Percentiles rank a stretch among this genome's conserved stretches.
Conservation (phyloP, 53 echinoderm and acorn worm species). For the Arbacia lixula region DNA sequence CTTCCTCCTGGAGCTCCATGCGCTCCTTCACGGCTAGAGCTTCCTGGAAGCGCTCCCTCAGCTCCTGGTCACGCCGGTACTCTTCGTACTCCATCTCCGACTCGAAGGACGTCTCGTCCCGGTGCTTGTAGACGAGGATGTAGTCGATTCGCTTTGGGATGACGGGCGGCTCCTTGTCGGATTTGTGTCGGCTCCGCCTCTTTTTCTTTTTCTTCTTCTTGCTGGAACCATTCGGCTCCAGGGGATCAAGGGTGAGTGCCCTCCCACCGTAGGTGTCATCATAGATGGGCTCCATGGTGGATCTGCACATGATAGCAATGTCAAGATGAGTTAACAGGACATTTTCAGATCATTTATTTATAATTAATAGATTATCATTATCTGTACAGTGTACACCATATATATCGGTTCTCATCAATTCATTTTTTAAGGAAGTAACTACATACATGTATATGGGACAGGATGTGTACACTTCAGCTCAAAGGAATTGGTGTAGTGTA, state of each 20-base stretch:
- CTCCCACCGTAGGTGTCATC: slow-evolving; percentile 42
- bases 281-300: slow-evolving; percentile 28
- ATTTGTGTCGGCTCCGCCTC: slow-evolving; percentile 38
- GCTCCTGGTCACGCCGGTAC: slow-evolving; percentile 24
- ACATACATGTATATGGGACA: no score
- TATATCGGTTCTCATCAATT: no score
- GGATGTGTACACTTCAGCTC: no score
- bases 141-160: slow-evolving; percentile 74
- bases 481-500: no score
- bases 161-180: slow-evolving; percentile 4
- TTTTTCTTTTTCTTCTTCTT: slow-evolving; percentile 70
- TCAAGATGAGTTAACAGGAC: no score
- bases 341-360: no score
- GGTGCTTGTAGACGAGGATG: slow-evolving; percentile 68
- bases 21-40: slow-evolving; percentile 58
- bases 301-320: no score
- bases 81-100: slow-evolving; percentile 64
- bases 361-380: no score
- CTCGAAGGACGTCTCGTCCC: slow-evolving; percentile 56
- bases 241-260: slow-evolving; percentile 39
- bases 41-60: slow-evolving; percentile 72
- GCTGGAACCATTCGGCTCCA: slow-evolving; percentile 26
- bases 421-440: no score
- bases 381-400: no score
- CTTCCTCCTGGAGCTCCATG: slow-evolving; percentile 68